Conservation (phyloP, 53 echinoderm and acorn worm species). For the Astropecten irregularis region DNA sequence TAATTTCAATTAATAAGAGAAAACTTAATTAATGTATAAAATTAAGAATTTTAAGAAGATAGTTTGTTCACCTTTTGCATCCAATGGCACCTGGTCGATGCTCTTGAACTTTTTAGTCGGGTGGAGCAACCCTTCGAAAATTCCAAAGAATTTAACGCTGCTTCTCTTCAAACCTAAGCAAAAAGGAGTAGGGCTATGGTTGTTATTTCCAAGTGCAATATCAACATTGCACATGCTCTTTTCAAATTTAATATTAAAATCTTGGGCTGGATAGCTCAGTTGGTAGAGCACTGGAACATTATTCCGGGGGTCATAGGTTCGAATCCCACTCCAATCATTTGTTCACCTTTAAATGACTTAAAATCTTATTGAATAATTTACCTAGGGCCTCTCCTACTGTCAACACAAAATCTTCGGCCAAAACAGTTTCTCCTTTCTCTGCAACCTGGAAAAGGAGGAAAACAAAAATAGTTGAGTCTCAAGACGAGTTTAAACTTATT, state of each 20-base stretch:
- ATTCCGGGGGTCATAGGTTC: not conserved
- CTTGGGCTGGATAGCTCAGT: no score
- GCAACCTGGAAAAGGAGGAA: slow-evolving; percentile 52
- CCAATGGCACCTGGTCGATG: slow-evolving; percentile 57
- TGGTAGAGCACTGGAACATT: no score
- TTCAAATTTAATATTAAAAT: no score
- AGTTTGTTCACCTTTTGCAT: slow-evolving; percentile 62
- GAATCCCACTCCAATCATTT: not conserved
- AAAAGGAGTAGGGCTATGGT: no score
- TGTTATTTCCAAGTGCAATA: no score
- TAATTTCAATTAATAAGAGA: no score
- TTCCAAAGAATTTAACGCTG: slow-evolving; percentile 75
- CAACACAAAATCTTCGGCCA: slow-evolving; percentile 67
- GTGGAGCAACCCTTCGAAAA: slow-evolving; percentile 83
- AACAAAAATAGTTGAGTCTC: no score
- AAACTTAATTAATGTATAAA: no score
- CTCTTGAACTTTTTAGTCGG: slow-evolving; percentile 83
- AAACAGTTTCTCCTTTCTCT: slow-evolving; percentile 63
- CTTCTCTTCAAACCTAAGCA: slow-evolving; percentile 67
- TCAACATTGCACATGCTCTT: no score
- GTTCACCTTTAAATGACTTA: no score
- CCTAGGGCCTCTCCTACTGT: slow-evolving; percentile 70
- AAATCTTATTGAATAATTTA: not conserved
- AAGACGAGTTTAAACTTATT: no score
- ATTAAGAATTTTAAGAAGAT: no score